Conservation (phyloP, 2,888 invertebrate genomes). For the Agriotes lineatus region DNA sequence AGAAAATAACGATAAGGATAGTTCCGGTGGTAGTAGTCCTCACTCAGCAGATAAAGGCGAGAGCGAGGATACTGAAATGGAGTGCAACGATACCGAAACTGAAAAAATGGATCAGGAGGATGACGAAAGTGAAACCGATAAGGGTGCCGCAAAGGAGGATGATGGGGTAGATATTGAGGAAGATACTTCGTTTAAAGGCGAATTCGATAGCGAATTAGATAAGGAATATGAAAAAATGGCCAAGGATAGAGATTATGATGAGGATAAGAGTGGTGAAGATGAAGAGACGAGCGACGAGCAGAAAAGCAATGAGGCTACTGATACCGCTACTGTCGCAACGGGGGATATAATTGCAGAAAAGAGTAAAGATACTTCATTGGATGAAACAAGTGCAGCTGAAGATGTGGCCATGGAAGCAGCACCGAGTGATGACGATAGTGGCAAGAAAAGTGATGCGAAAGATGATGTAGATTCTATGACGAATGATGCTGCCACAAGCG, state of each 20-base stretch:
- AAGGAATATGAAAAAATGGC: slow-evolving; percentile 17
- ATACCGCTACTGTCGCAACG: not conserved
- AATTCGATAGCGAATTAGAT: slow-evolving; percentile 20
- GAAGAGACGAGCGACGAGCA: slow-evolving; percentile 3
- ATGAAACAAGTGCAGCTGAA: too few species aligned
- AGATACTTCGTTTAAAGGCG: slow-evolving; percentile 27
- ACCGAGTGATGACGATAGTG: too few species aligned
- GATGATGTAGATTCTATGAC: too few species aligned
- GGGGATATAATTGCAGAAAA: too few species aligned
- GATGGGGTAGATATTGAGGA: slow-evolving; percentile 56
- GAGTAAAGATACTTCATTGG: too few species aligned
- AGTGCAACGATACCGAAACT: slow-evolving; percentile 53
- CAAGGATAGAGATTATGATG: not conserved
- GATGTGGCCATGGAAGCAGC: too few species aligned
- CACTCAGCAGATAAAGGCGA: slow-evolving; percentile 19
- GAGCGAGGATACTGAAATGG: slow-evolving; percentile 29
- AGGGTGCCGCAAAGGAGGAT: slow-evolving; percentile 42
- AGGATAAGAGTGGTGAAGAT: slow-evolving; percentile 38
- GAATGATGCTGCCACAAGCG: too few species aligned
- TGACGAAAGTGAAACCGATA: slow-evolving; percentile 38
- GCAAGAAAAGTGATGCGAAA: too few species aligned
- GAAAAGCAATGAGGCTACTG: not conserved
- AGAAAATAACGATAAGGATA: slow-evolving; percentile 33
- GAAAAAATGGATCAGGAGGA: slow-evolving; percentile 58
- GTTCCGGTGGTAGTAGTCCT: slow-evolving; percentile 14